Conservation (phyloP, 1,140 invertebrate genomes). For the Trigoniulus corallinus region DNA sequence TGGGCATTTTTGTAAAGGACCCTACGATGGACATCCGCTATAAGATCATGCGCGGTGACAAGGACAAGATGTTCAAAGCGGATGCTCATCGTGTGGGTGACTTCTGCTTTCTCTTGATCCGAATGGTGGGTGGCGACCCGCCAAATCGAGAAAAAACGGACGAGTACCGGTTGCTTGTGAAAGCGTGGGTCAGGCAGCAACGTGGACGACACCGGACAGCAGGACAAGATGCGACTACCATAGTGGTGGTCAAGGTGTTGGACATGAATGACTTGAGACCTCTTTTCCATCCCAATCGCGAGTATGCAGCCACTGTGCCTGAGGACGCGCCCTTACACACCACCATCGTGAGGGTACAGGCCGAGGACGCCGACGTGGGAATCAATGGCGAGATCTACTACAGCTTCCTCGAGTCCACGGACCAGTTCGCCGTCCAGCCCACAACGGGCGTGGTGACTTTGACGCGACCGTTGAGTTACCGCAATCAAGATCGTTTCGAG, state of each 20-base stretch:
- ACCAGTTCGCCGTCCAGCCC: slow-evolving; percentile 79
- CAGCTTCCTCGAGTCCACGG: slow-evolving; percentile 62
- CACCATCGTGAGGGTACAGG: slow-evolving; percentile 36
- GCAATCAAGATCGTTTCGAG: slow-evolving; percentile 48
- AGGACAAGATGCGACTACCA: slow-evolving; percentile 48
- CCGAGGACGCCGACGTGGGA: slow-evolving; percentile 86
- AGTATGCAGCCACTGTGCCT: slow-evolving; percentile 68
- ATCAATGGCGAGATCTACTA: slow-evolving; percentile 93
- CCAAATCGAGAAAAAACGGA: slow-evolving; percentile 81
- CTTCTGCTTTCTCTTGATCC: slow-evolving; percentile 77
- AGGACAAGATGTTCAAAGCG: slow-evolving; percentile 79
- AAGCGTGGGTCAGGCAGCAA: slow-evolving; percentile 14
- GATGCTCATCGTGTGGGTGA: slow-evolving; percentile 73
- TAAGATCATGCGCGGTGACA: slow-evolving; percentile 66
- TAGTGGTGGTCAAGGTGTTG: slow-evolving; percentile 57
- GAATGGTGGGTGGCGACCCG: slow-evolving; percentile 67
- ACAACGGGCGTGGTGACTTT: slow-evolving; percentile 74
- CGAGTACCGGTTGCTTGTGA: slow-evolving; percentile 59
- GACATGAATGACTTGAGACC: slow-evolving; percentile 87
- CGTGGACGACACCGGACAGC: slow-evolving; percentile 21
- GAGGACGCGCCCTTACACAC: slow-evolving; percentile 72
- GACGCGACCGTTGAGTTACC: slow-evolving; percentile 52
- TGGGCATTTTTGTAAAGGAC: slow-evolving; percentile 40
- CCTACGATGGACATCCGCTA: slow-evolving; percentile 42
- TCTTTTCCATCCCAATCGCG: slow-evolving; percentile 59